Percentiles rank a stretch among this genome's conserved stretches.
Evolutionary conservation across 2,888 invertebrate genomes (phyloP).

Genomic region (Tetropium fuscum): DNA sequence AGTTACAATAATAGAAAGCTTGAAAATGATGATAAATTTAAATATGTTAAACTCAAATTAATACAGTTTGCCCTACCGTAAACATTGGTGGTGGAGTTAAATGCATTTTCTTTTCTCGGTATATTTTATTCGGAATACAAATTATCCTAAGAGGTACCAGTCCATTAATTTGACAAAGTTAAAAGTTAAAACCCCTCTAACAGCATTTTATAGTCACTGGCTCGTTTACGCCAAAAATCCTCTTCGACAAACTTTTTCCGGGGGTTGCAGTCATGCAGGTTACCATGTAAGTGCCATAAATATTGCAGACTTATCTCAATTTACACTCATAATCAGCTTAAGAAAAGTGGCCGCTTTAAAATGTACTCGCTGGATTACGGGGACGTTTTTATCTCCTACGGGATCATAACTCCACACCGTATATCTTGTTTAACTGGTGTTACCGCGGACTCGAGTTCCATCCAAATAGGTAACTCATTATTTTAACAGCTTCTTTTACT

Average conservation of each 20-base stretch:
- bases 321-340: constrained; percentile 69
- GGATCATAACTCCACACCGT: constrained; percentile 59
- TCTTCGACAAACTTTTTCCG: constrained; percentile 43
- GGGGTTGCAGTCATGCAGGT: constrained; percentile 47
- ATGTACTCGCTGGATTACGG: constrained; percentile 64
- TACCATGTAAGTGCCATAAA: constrained; percentile 67
- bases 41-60: too few species aligned
- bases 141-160: constrained; percentile 47
- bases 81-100: not conserved
- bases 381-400: constrained; percentile 57
- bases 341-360: constrained; percentile 67
- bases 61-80: too few species aligned
- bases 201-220: constrained; percentile 41
- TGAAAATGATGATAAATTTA: too few species aligned
- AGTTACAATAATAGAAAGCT: too few species aligned
- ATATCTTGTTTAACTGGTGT: constrained; percentile 60
- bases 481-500: constrained; percentile 31
- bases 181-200: constrained; percentile 49
- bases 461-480: constrained; percentile 33
- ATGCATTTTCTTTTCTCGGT: constrained; percentile 9
- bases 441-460: constrained; percentile 32
- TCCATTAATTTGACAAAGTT: constrained; percentile 56
- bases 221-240: constrained; percentile 48
- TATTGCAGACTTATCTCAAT: constrained; percentile 67
- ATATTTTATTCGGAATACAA: constrained; percentile 17